Base-by-base conservation (phyloP, 2,113 vertebrate genomes). In the Eretmochelys imbricata region DNA sequence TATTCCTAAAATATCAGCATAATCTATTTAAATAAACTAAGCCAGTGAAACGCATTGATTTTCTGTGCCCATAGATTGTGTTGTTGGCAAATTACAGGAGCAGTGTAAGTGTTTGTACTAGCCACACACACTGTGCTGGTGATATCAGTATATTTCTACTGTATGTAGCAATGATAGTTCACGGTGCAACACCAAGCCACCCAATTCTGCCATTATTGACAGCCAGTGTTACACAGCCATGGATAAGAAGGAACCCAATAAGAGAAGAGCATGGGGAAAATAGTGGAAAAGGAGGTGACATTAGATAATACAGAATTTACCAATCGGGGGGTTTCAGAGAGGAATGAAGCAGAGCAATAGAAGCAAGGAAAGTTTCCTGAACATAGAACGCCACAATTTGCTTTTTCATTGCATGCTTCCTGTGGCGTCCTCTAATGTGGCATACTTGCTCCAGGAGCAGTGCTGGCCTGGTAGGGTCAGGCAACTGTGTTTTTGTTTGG, bases 391-490 rank as follows among this genome's bases (percentile, higher is more conserved):
- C 54, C 24, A 5, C 7, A 1, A 10, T 50, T 62, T 62, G 29
- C 29, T 62, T 62, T 62, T 14, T 62, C 29, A 35, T 14, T 55
- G 7, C 5, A 22, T 55, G 48, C 25, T 31, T 1, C 5, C 76
- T 49, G 8, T 10, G 29, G 13, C 11, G 7, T 4, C 27, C 16
- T 20, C 19, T 51, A 4, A 2, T 11, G 69, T 50, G 38, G 59
- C 51, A 17, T 19, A 29, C 57, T 31, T 31, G 46, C 46, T 24
- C 0, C 42, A 42, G 84, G 13, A 25, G 1, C 13, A 12, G 1
- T 2, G 1, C 14, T 4, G 35, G 13, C 16, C 51, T 1, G 0
- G 0, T 19, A 4, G 20, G 53, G 8, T 51, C 2, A 2, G 24
- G 29, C 80, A 6, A 13, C 72, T 46, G 38, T 76, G 42, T 42